Evolutionary conservation across 2,888 invertebrate genomes (phyloP).

Genomic region (Agrotis ipsilon): DNA sequence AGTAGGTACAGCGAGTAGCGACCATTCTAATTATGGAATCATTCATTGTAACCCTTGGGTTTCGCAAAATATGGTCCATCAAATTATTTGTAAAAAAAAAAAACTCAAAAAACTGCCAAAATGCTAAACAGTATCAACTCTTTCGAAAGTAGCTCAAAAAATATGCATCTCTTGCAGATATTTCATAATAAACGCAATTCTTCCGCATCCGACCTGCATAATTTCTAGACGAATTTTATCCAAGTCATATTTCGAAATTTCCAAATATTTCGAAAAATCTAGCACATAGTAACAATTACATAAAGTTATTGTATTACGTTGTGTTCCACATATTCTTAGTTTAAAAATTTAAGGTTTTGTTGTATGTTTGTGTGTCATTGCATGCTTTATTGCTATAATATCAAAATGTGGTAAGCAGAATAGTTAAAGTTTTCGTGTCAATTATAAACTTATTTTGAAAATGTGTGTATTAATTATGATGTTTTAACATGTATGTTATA

Average conservation of each 20-base stretch:
- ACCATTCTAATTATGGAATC: too few species aligned
- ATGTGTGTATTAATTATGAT: too few species aligned
- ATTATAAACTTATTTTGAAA: background rate
- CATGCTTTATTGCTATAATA: conserved; percentile 9
- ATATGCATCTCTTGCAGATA: background rate
- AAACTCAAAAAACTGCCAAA: background rate
- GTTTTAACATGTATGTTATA: too few species aligned
- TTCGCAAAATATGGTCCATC: too few species aligned
- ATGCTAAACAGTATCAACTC: background rate
- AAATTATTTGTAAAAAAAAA: too few species aligned
- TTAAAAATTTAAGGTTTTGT: conserved; percentile 29
- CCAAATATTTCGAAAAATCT: too few species aligned
- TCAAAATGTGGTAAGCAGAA: background rate
- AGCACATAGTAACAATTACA: conserved; percentile 30
- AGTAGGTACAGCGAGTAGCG: too few species aligned
- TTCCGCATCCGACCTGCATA: conserved; percentile 29
- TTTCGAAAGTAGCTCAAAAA: background rate
- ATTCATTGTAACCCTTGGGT: too few species aligned
- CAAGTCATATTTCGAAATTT: background rate
- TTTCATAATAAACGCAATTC: conserved; percentile 15
- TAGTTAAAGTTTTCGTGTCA: background rate
- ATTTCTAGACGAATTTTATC: background rate
- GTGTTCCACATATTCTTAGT: conserved; percentile 31
- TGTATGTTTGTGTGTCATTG: conserved; percentile 31
- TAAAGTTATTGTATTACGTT: conserved; percentile 34